A percentile compares a stretch with the other conserved stretches of the same genome.
Conservation (phyloP, 2,113 vertebrate genomes). For the Corapipo altera region DNA sequence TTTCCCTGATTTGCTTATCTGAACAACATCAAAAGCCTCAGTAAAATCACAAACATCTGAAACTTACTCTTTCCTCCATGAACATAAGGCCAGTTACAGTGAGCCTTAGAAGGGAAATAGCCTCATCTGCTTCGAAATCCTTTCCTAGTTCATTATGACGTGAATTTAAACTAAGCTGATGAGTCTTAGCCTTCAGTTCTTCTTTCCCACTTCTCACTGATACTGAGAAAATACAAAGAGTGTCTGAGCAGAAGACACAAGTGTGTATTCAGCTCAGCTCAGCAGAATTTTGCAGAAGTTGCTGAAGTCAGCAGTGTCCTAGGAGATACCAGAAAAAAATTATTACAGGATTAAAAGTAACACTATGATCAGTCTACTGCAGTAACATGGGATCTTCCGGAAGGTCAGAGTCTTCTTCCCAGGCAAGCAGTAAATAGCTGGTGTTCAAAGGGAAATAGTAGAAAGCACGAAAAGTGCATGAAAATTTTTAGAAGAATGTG, state of each 20-base stretch:
- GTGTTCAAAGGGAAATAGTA: not conserved
- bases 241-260: not conserved
- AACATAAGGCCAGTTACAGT: not conserved
- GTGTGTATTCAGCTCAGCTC: not conserved
- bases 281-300: not conserved
- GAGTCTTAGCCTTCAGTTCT: not conserved
- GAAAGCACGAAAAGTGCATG: not conserved
- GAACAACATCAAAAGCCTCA: not conserved
- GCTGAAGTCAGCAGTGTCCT: not conserved
- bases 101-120: not conserved
- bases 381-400: fast-evolving
- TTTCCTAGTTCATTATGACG: not conserved
- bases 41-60: not conserved
- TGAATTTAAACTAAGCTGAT: not conserved
- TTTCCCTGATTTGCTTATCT: not conserved
- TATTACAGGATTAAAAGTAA: not conserved
- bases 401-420: not conserved
- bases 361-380: not conserved
- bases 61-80: not conserved
- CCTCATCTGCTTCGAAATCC: not conserved
- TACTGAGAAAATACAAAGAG: not conserved
- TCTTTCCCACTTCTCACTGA: not conserved
- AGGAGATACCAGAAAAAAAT: not conserved
- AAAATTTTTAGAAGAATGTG: not conserved
- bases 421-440: not conserved